These are phyloP conservation scores for Clarias gariepinus DNA, from an alignment of 2,113 vertebrate genomes.

Conservation along the genomic window DNA sequence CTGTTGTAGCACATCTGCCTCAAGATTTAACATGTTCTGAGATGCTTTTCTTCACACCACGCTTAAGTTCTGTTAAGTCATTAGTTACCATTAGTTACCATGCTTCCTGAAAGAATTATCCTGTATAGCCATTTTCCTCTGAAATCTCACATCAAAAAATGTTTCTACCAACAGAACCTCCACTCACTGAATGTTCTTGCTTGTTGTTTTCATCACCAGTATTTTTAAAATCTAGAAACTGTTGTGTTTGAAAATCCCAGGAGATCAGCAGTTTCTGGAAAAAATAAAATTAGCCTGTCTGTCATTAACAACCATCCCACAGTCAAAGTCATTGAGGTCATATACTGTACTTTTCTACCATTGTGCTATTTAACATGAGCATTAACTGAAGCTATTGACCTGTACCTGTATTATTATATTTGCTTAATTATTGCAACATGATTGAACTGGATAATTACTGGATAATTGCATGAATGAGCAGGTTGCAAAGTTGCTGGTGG, in stretches of 20 bases:
- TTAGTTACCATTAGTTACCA: neutral
- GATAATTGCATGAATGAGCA: neutral
- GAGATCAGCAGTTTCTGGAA: neutral
- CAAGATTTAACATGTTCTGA: neutral
- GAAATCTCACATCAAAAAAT: neutral
- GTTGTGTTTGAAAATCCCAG: neutral
- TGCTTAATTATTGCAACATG: neutral
- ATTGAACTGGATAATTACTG: neutral
- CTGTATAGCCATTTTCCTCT: neutral
- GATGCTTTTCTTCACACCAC: neutral
- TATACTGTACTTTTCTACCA: neutral
- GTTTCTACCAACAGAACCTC: neutral
- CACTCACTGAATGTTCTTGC: neutral
- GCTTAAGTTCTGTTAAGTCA: too few species aligned
- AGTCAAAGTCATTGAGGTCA: neutral
- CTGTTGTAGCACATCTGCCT: neutral
- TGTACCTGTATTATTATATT: neutral
- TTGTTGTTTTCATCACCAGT: neutral
- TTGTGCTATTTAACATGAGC: neutral
- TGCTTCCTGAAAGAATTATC: neutral
- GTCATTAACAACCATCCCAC: neutral
- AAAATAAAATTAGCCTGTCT: neutral
- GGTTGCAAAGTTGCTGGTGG: neutral
- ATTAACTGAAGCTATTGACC: neutral
- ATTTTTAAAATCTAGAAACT: neutral